Conservation (phyloP, 1,140 invertebrate species). For the Drosophila triauraria region DNA sequence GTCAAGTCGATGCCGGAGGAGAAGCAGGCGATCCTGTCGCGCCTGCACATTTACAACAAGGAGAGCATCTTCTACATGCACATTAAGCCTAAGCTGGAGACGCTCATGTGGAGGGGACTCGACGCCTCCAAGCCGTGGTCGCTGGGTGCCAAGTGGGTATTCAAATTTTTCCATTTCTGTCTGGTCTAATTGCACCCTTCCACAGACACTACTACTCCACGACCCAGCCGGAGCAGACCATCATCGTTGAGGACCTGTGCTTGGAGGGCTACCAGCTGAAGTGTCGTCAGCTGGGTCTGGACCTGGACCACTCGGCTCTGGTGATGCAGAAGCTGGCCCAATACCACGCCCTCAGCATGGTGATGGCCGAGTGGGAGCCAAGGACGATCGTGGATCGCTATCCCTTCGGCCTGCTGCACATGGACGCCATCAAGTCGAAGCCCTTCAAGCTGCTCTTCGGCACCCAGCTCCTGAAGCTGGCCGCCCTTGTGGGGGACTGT, state of each 20-base stretch:
- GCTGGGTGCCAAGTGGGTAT: conserved; percentile 65
- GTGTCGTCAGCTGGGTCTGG: conserved; percentile 75
- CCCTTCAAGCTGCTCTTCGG: conserved; percentile 75
- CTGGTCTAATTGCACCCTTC: background rate
- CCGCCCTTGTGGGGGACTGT: conserved; percentile 78
- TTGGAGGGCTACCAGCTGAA: conserved; percentile 67
- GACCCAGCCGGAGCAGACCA: conserved; percentile 71
- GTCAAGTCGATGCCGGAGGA: conserved; percentile 78
- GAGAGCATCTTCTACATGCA: conserved; percentile 75
- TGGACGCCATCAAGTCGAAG: conserved; percentile 75
- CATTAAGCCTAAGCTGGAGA: conserved; percentile 75
- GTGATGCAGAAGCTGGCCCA: conserved; percentile 73
- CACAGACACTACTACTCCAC: conserved; percentile 85
- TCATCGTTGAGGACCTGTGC: conserved; percentile 76
- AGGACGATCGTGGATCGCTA: conserved; percentile 69
- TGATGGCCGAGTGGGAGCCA: conserved; percentile 64
- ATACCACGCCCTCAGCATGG: conserved; percentile 80
- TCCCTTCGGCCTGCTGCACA: conserved; percentile 74
- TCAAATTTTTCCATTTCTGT: background rate
- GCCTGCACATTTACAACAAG: conserved; percentile 77
- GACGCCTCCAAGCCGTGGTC: conserved; percentile 25
- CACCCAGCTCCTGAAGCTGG: conserved; percentile 65
- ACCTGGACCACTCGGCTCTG: conserved; percentile 56
- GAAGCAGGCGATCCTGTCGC: conserved; percentile 70
- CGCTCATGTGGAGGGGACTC: conserved; percentile 63